Evolutionary conservation across 2,113 vertebrate genomes (phyloP).

Genomic region (Lonchura striata): DNA sequence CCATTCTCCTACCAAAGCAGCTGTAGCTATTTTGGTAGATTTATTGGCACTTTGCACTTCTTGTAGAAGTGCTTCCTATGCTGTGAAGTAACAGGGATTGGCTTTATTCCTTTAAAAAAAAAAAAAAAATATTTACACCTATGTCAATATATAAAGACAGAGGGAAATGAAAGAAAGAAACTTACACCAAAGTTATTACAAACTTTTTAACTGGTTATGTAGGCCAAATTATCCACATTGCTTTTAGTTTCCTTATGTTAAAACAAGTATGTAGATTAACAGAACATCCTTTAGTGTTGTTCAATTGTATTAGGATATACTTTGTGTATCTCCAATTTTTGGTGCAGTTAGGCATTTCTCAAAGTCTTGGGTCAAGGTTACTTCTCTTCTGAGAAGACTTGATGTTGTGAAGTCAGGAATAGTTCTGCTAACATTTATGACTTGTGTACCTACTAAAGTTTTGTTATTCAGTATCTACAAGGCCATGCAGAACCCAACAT

Average conservation of each 20-base stretch:
- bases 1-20: background rate
- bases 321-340: rapidly evolving
- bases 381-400: background rate
- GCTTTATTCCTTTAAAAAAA: background rate
- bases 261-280: background rate
- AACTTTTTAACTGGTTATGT: background rate
- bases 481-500: background rate
- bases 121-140: background rate
- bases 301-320: background rate
- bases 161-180: background rate
- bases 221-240: background rate
- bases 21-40: background rate
- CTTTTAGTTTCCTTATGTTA: background rate
- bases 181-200: background rate
- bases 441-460: background rate
- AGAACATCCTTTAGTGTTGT: background rate
- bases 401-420: background rate
- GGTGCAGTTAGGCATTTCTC: background rate
- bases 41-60: background rate
- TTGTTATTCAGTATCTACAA: background rate
- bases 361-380: background rate
- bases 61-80: background rate
- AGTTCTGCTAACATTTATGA: background rate
- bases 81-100: background rate
- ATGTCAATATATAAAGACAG: background rate